Percentiles rank a stretch among this genome's conserved stretches.
These are phyloP conservation scores for Dromaius novaehollandiae DNA, from an alignment of 2,113 vertebrate species.

Conservation along the genomic window DNA sequence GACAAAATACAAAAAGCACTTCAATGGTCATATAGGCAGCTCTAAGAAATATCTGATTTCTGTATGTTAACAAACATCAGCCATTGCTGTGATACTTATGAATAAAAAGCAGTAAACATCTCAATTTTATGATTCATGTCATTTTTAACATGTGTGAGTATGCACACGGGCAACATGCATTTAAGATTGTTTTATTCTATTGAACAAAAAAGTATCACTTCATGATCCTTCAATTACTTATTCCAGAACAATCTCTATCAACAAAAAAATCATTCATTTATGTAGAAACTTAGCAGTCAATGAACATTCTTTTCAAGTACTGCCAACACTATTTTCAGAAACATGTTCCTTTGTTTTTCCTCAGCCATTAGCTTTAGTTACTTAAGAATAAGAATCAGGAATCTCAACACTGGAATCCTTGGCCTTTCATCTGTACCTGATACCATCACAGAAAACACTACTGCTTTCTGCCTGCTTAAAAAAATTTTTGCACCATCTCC, in stretches of 20 bases:
- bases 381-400: background rate
- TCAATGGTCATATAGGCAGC: background rate
- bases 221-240: background rate
- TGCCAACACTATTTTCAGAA: background rate
- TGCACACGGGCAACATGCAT: background rate
- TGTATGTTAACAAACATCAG: background rate
- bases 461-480: background rate
- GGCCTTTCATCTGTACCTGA: background rate
- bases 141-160: background rate
- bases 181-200: background rate
- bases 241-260: background rate
- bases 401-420: background rate
- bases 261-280: background rate
- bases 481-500: background rate
- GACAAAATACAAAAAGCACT: background rate
- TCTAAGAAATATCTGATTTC: background rate
- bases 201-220: background rate
- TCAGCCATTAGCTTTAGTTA: background rate
- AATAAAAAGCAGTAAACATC: background rate
- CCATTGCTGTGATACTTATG: background rate
- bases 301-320: background rate
- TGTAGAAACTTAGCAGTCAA: background rate
- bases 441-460: background rate
- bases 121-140: background rate
- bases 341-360: background rate